Evolutionary conservation across 2,888 invertebrate genomes (phyloP), one percentile per base, ranked within the genome.

Genomic region (Polydesmus complanatus): DNA sequence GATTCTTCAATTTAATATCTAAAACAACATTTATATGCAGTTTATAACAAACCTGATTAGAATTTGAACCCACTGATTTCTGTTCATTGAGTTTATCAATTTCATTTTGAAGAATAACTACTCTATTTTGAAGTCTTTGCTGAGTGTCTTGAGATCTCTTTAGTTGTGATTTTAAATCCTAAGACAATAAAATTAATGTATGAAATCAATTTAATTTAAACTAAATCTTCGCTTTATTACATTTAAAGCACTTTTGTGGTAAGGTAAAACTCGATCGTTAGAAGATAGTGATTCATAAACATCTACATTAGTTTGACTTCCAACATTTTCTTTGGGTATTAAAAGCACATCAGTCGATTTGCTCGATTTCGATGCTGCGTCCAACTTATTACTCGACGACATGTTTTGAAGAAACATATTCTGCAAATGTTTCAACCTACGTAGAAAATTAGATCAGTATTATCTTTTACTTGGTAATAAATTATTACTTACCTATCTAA

Each of bases 121-220:
- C 14, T 37, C 37, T 37, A 37, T 5, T 8, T 37, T 37, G 5
- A 14, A 47, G 57, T 50, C 57, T 50, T 57, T 57, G 48, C 5
- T 48, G n/a, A 3, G 26, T 3, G 27, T n/a, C 23, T 49, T 50
- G 19, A 3, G 57, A 57, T 57, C n/a, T 57, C 57, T 25, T n/a
- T 14, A 57, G 21, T 50, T 57, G 23, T 37, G 8, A 18, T 57
- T 57, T 48, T 21, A 57, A 48, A 8, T 57, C 57, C 47, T 57
- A 19, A 5, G 8, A 18, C n/a, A 47, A 47, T n/a, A n/a, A n/a
- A n/a, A n/a, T n/a, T n/a, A n/a, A n/a, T n/a, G n/a, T n/a, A n/a
- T n/a, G n/a, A n/a, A n/a, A n/a, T n/a, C n/a, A n/a, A n/a, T n/a
- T n/a, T n/a, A n/a, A n/a, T n/a, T n/a, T n/a, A n/a, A n/a, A n/a